Conservation (phyloP, 1,140 invertebrate species). For the Ephestia elutella region DNA sequence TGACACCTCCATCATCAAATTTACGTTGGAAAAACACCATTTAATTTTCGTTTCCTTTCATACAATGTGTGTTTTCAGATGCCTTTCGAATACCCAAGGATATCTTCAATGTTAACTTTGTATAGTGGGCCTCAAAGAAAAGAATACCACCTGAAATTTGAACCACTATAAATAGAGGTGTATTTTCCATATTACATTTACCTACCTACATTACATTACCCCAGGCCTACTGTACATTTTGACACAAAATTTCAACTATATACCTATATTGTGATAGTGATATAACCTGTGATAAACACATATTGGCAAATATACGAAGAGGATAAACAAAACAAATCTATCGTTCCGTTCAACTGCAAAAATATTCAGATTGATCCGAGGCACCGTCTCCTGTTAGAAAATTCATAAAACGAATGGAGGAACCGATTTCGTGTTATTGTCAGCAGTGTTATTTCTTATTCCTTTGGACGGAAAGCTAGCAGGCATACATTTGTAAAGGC, state of each 20-base stretch:
- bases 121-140: too few species aligned
- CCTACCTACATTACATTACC: too few species aligned
- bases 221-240: too few species aligned
- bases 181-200: too few species aligned
- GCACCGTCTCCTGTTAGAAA: background rate
- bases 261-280: too few species aligned
- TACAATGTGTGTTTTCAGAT: background rate
- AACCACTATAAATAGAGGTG: too few species aligned
- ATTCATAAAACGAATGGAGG: background rate
- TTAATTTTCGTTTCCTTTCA: background rate
- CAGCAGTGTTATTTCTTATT: background rate
- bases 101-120: background rate
- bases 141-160: too few species aligned
- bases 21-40: slow-evolving; percentile 5
- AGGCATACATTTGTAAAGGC: slow-evolving; percentile 4
- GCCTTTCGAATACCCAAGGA: background rate
- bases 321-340: too few species aligned
- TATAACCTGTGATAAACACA: too few species aligned
- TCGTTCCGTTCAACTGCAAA: too few species aligned
- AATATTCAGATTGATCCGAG: background rate
- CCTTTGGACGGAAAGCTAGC: background rate
- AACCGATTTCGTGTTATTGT: background rate
- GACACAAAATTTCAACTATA: too few species aligned
- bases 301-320: too few species aligned
- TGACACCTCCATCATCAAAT: slow-evolving; percentile 15